Evolutionary conservation across 2,888 invertebrate genomes (phyloP), one percentile per base, ranked within the genome.

Genomic region (Sussaba pulchella): DNA sequence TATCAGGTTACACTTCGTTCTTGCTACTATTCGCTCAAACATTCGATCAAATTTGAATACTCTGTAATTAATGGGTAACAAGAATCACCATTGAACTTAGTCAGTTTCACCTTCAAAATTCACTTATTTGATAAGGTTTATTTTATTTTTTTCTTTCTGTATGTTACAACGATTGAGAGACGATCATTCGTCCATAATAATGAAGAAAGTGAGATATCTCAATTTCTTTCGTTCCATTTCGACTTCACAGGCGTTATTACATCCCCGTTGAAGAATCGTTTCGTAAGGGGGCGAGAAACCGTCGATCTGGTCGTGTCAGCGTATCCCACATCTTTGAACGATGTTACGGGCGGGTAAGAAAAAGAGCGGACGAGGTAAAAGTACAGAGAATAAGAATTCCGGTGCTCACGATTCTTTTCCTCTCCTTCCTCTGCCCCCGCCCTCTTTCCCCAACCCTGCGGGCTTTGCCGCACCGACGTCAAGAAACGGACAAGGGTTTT

Each of bases 231-330:
- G 41, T 24, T 31, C 39, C 21, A 41, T 66, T 57, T 17, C 26
- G 50, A 17, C 39, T 31, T 31, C 43, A 70, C 45, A 50, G 57
- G 57, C 57, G 75, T 31, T 71, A 76, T 78, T 67, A 76, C 54
- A 50, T 63, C 43, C 54, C 74, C 19, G 74, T n/a, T 50, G 43
- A 72, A 66, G 69, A 77, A 82, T 75, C 39, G 57, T 63, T n/a
- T n/a, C n/a, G 21, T 9, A 43, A 41, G 14, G 36, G 21, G 66
- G 73, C 69, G 70, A 71, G 75, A 43, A 64, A 64, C 70, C 63
- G 24, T 80, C 74, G 71, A 80, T 75, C 74, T 75, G 77, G 78
- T 84, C 78, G 72, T 83, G 85, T 86, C 85, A 86, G 85, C 83
- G 82, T 78, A 83, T 83, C 84, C 84, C 79, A 47, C 78, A 59